A percentile compares a stretch with the other conserved stretches of the same genome.
Evolutionary conservation across 2,113 vertebrate species (phyloP).

Genomic region (Dasyurus viverrinus): DNA sequence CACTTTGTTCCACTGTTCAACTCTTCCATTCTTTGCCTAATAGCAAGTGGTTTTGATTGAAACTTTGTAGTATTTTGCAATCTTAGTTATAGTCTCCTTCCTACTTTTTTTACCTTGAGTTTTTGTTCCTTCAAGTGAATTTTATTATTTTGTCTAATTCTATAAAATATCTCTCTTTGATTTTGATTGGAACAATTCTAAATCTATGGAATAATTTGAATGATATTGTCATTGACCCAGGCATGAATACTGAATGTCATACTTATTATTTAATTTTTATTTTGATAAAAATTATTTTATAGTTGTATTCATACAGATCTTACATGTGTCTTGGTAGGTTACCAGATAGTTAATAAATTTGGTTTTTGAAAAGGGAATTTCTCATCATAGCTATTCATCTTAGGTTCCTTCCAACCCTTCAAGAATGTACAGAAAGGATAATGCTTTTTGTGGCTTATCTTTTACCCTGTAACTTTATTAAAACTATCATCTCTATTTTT

Average conservation of each 20-base stretch:
- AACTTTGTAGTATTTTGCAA: background rate
- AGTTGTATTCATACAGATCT: background rate
- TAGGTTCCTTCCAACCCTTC: background rate
- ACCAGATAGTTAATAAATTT: background rate
- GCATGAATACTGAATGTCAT: background rate
- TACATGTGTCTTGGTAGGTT: background rate
- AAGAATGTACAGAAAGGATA: background rate
- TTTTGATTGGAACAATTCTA: background rate
- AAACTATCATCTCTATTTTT: background rate
- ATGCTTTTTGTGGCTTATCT: background rate
- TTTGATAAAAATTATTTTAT: background rate
- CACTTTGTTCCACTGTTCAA: background rate
- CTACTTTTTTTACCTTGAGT: background rate
- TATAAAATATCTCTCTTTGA: background rate
- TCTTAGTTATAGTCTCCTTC: background rate
- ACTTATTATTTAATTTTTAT: background rate
- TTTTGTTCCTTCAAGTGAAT: background rate
- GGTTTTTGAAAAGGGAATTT: background rate
- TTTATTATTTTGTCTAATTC: background rate
- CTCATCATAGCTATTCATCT: background rate
- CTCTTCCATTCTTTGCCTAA: background rate
- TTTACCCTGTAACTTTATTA: background rate
- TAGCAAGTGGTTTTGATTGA: background rate
- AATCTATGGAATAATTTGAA: background rate
- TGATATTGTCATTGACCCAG: background rate